Base-by-base conservation (phyloP, 1,140 invertebrate genomes). In the Temnothorax nylanderi region DNA sequence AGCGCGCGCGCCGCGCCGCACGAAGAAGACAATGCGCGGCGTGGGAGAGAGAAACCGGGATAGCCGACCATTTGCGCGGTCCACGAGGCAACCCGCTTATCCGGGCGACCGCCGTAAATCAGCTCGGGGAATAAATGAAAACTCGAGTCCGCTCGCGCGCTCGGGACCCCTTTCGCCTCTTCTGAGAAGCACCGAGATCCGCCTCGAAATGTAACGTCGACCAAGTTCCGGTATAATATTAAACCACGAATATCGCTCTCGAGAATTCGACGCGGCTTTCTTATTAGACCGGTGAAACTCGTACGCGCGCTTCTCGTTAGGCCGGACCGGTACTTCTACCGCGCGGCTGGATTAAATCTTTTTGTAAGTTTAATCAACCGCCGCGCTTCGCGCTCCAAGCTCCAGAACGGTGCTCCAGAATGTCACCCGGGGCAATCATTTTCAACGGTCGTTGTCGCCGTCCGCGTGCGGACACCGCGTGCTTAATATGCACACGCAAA, bases 401-500 rank as follows among this genome's bases (percentile, higher is more conserved):
- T 26, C 10, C 5, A 21, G 11, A 58, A 16, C 8, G 60, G 32
- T 49, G 69, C 80, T 84, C 44, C 32, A 54, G 32, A 60, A 65
- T 44, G 87, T 75, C 41, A 56, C 67, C 54, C 58, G 44, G 41
- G 26, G 80, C 69, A 21, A 84, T 75, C 69, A 5, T 74, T 84
- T 34, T 44, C 54, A 41, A 26, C 26, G 26, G 0, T 26, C 26
- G 69, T 75, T 41, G 41, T 82, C 13, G 69, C 60, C 54, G 69
- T 44, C 60, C 41, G 58, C 54, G 51, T 58, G 47, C 62, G 62
- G 54, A 56, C 47, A 41, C 34, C 26, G n/a, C 37, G 84, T 75
- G 65, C 21, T 89, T 91, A 89, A 92, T 89, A 89, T 76, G 65
- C 75, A 26, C 82, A 62, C 71, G 67, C 81, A 82, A 91, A 91